phyloP scores from a whole-genome alignment of 2,797 vertebrate species.

The Enteromius unitaeniatus region DNA sequence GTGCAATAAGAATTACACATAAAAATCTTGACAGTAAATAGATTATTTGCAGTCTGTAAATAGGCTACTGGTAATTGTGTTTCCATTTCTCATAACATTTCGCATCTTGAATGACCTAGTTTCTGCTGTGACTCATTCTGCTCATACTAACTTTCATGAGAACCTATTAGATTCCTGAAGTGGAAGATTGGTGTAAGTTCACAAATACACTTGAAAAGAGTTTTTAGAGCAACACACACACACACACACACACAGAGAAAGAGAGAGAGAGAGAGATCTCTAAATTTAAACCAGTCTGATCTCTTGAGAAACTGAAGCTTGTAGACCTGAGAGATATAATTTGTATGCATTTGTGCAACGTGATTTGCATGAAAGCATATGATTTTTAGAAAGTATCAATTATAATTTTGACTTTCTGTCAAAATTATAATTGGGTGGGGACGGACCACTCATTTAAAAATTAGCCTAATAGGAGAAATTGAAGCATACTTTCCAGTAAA shows the following conservation, averaged over 20 bases:
- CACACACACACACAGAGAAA: no score
- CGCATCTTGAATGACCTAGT: slow-evolving; percentile 15
- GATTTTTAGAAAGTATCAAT: neutral
- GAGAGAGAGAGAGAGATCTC: no score
- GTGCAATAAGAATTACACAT: slow-evolving; percentile 2
- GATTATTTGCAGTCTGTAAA: slow-evolving; percentile 15
- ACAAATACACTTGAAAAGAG: neutral
- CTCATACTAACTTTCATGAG: slow-evolving; percentile 15
- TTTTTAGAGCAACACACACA: neutral
- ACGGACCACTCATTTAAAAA: neutral
- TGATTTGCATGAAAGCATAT: neutral
- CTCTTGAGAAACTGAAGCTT: neutral
- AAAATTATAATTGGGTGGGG: neutral
- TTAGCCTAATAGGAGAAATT: neutral
- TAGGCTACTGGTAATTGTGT: slow-evolving; percentile 8
- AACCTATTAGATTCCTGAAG: neutral
- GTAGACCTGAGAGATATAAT: neutral
- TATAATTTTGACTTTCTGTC: no score
- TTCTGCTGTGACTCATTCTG: slow-evolving; percentile 21
- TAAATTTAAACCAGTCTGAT: neutral
- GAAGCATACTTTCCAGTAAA: neutral
- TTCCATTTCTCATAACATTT: slow-evolving; percentile 17
- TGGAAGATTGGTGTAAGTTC: neutral
- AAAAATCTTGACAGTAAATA: neutral
- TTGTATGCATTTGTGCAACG: neutral